Percentiles rank a stretch among this genome's conserved stretches.
Conservation (phyloP, 2,113 vertebrate species). For the Leptobrachium ailaonicum region DNA sequence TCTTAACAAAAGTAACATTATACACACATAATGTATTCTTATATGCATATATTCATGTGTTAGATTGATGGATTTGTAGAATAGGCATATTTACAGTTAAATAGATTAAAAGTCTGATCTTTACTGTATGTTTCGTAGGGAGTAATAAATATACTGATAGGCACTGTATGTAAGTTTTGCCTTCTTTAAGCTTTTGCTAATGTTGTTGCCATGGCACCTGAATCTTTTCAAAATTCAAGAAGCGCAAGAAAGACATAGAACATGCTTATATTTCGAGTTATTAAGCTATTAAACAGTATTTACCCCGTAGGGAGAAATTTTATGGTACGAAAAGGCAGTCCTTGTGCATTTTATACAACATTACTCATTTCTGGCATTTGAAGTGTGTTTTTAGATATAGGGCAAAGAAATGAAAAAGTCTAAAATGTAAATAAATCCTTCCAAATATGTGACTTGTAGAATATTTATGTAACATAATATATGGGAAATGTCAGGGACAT, state of each 20-base stretch:
- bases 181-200: conserved; percentile 11
- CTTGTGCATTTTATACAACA: conserved; percentile 29
- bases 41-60: neutral
- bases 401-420: conserved; percentile 8
- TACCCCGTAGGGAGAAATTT: conserved; percentile 43
- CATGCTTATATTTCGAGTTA: conserved; percentile 42
- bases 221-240: conserved; percentile 41
- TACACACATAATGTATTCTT: neutral
- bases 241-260: conserved; percentile 32
- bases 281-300: conserved; percentile 44
- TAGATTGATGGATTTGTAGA: no score
- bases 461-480: neutral
- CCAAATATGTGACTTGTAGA: neutral
- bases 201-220: conserved; percentile 43
- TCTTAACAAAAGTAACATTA: no score
- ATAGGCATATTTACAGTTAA: neutral
- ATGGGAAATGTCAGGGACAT: neutral
- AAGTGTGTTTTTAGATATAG: conserved; percentile 16
- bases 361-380: conserved; percentile 32
- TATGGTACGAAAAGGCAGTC: conserved; percentile 30
- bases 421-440: conserved; percentile 32
- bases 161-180: neutral
- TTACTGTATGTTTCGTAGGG: no score
- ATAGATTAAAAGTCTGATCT: neutral
- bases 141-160: neutral